Evolutionary conservation across 2,113 vertebrate species (phyloP), one percentile per base, ranked within the genome.

Genomic region (Verasper variegatus): DNA sequence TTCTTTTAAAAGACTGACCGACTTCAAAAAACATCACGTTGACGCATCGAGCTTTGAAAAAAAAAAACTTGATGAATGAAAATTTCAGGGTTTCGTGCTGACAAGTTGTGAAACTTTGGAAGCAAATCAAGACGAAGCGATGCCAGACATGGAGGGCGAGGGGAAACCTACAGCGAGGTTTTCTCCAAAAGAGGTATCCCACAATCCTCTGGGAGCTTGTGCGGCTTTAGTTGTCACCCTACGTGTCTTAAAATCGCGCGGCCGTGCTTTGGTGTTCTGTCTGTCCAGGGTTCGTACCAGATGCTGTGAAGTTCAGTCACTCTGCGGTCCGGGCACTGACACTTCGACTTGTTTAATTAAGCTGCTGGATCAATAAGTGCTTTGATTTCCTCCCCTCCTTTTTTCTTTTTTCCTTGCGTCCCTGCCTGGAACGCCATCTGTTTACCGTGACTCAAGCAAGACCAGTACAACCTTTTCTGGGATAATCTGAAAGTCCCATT

Each of bases 281-380:
- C 63, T 65, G 54, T 60, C 51, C 18, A 0, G 54, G 56, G 78
- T 72, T 86, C 78, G 64, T 11, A 59, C 61, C 82, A 78, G 78
- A 71, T 56, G 84, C 74, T 71, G 51, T 74, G 84, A 78, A 81
- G 80, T 79, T 74, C 81, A 78, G 66, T 80, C 73, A 26, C 80
- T 59, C 27, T 74, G 61, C 26, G 37, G 79, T 75, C 83, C 55
- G 73, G 82, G 70, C 64, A 57, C 82, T 83, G 82, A 88, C 70
- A 84, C 84, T 83, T 69, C 71, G 84, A 83, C 85, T 86, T 85
- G 87, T 91, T 89, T 92, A 92, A 93, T 93, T 91, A 91, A 90
- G 77, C 89, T 84, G 66, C 85, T 76, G 85, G 91, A 92, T 93
- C 90, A 83, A 92, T 92, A 86, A 70, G 68, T 76, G 62, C 89